These are phyloP conservation scores for Hippasteria phrygiana DNA, from an alignment of 53 echinoderm and acorn worm species.

Conservation along the genomic window DNA sequence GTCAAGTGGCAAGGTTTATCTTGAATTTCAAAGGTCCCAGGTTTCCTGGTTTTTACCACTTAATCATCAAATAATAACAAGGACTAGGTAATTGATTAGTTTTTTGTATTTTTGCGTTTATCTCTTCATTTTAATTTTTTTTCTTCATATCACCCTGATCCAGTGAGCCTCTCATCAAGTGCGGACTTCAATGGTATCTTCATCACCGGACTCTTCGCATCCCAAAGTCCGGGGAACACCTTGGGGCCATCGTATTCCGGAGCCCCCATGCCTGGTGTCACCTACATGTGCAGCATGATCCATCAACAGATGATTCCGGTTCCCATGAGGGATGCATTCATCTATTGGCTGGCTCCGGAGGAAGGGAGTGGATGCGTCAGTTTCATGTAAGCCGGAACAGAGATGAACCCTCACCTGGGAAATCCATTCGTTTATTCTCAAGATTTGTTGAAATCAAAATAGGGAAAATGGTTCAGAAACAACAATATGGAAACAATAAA, in stretches of 20 bases:
- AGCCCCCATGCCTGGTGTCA: slow-evolving; percentile 30
- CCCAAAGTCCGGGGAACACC: slow-evolving; percentile 16
- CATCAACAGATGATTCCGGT: slow-evolving; percentile 59
- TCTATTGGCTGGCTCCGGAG: slow-evolving; percentile 85
- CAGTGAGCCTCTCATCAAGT: slow-evolving; percentile 75
- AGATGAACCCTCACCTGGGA: background rate
- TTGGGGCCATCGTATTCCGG: background rate
- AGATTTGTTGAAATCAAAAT: no score
- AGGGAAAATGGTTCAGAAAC: no score
- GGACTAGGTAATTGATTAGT: no score
- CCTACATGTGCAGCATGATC: slow-evolving; percentile 75
- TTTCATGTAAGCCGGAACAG: slow-evolving; percentile 78
- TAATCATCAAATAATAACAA: background rate
- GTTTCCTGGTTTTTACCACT: no score
- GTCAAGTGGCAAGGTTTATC: no score
- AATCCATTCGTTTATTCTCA: no score
- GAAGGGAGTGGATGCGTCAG: slow-evolving; percentile 85
- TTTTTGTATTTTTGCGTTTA: background rate
- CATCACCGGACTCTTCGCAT: slow-evolving; percentile 67
- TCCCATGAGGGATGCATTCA: slow-evolving; percentile 48
- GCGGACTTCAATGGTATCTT: slow-evolving; percentile 68
- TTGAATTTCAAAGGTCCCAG: no score
- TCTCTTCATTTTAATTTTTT: background rate
- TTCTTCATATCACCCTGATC: background rate
- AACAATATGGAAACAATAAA: no score